phyloP scores from a whole-genome alignment of 2,797 vertebrate genomes.

The Hippopotamyrus pictus region DNA sequence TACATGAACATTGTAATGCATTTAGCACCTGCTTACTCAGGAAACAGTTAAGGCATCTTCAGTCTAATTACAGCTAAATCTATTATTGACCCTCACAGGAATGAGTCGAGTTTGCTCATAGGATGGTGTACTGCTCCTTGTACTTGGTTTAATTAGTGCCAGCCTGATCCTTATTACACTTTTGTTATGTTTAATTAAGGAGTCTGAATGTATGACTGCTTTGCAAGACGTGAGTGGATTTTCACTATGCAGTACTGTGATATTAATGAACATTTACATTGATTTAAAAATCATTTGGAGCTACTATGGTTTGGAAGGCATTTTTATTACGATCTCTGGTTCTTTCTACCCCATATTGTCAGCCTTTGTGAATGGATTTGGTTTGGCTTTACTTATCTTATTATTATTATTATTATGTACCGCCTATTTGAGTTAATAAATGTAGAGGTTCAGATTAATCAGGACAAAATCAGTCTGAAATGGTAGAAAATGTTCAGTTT shows the following conservation, averaged over 20 bases:
- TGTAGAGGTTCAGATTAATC: background rate
- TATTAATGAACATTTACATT: background rate
- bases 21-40: constrained; percentile 54
- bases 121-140: background rate
- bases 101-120: background rate
- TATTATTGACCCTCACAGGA: background rate
- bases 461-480: background rate
- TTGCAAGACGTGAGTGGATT: background rate
- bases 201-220: background rate
- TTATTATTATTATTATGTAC: background rate
- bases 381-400: background rate
- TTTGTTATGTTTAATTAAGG: background rate
- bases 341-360: background rate
- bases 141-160: constrained; percentile 4
- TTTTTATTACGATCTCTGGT: background rate
- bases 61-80: constrained; percentile 24
- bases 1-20: constrained; percentile 52
- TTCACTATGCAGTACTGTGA: background rate
- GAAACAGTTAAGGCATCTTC: constrained; percentile 56
- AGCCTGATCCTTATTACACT: background rate
- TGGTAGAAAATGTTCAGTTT: background rate
- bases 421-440: background rate
- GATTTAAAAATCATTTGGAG: background rate
- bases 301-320: background rate
- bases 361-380: background rate